phyloP scores from a whole-genome alignment of 2,113 vertebrate species.

The Pterocles burchelli region DNA sequence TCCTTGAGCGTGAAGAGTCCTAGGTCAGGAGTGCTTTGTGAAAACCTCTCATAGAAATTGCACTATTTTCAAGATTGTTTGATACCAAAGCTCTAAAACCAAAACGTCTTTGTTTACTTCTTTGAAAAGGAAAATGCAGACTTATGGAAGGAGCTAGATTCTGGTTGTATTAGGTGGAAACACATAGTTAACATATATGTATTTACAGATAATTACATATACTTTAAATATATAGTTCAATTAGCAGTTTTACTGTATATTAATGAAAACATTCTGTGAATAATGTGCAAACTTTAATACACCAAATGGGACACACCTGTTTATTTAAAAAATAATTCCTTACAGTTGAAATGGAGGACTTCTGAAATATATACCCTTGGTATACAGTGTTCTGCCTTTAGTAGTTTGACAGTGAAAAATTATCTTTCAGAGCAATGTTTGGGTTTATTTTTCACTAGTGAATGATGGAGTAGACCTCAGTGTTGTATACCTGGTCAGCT shows the following conservation, averaged over 20 bases:
- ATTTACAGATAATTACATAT: background rate
- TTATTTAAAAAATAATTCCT: background rate
- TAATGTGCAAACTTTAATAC: background rate
- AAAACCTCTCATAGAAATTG: background rate
- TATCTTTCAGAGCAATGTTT: background rate
- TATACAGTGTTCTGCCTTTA: background rate
- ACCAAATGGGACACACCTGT: background rate
- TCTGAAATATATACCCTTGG: background rate
- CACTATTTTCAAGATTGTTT: background rate
- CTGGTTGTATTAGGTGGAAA: background rate
- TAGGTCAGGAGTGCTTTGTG: background rate
- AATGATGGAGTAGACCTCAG: background rate
- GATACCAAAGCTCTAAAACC: background rate
- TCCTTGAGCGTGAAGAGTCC: background rate
- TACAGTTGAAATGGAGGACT: background rate
- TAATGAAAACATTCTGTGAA: background rate
- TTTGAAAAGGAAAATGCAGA: background rate
- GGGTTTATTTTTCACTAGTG: background rate
- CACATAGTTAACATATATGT: background rate
- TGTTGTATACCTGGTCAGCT: background rate
- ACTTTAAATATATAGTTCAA: background rate
- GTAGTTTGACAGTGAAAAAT: background rate
- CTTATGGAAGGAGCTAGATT: background rate
- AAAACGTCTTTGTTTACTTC: background rate
- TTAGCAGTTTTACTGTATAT: background rate